Evolutionary conservation across 1,140 invertebrate species (phyloP).

Genomic region (Drosophila orosa): DNA sequence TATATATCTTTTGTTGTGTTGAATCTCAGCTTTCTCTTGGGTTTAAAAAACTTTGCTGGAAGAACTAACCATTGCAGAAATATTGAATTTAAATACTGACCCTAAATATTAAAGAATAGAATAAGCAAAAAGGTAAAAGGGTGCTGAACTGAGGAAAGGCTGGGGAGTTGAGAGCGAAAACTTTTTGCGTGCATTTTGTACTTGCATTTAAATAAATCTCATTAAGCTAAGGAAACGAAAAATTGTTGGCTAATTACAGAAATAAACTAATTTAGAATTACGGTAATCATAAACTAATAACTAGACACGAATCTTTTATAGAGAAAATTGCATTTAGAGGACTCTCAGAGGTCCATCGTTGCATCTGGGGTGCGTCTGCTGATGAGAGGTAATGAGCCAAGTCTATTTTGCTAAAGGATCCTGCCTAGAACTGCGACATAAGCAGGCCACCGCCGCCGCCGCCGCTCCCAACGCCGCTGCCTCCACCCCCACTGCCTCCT

Average conservation of each 20-base stretch:
- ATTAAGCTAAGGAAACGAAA: constrained; percentile 70
- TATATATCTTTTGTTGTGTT: constrained; percentile 52
- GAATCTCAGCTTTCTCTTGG: constrained; percentile 69
- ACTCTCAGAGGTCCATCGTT: constrained; percentile 29
- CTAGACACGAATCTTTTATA: constrained; percentile 71
- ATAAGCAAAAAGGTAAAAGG: constrained; percentile 10
- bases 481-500: constrained; percentile 58
- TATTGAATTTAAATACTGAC: constrained; percentile 68
- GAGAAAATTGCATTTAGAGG: constrained; percentile 72
- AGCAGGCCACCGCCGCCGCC: constrained; percentile 66
- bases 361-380: constrained; percentile 32
- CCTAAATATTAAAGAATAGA: constrained; percentile 28
- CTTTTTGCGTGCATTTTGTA: constrained; percentile 63
- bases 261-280: constrained; percentile 75
- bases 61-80: constrained; percentile 73
- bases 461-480: constrained; percentile 39
- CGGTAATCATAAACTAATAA: constrained; percentile 68
- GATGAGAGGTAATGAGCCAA: constrained; percentile 76
- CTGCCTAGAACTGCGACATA: constrained; percentile 76
- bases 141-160: constrained; percentile 5
- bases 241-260: constrained; percentile 73
- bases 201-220: constrained; percentile 75
- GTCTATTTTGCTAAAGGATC: constrained; percentile 75
- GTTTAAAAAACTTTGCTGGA: constrained; percentile 65
- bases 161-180: constrained; percentile 67